A percentile compares a stretch with the other conserved stretches of the same genome.
These are phyloP conservation scores for Etheostoma spectabile DNA, from an alignment of 2,113 vertebrate genomes.

Conservation along the genomic window DNA sequence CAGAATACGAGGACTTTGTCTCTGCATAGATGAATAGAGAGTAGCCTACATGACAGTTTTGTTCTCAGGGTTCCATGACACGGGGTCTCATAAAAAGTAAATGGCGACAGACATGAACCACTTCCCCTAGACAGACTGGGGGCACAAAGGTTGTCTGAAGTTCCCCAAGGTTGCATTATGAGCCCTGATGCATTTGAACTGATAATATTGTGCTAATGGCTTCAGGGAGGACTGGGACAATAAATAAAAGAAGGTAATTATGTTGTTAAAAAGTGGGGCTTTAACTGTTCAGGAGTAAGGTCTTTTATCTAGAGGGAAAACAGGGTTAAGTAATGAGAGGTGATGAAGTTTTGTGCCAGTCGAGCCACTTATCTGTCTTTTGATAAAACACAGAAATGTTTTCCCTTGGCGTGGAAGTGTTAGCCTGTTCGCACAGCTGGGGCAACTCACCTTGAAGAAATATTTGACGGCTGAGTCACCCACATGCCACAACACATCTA, in stretches of 20 bases:
- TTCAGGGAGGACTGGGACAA: slow-evolving; percentile 59
- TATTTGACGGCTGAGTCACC: slow-evolving; percentile 61
- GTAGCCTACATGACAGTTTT: slow-evolving; percentile 46
- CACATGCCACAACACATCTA: slow-evolving; percentile 64
- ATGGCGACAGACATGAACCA: slow-evolving; percentile 57
- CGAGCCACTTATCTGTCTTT: neutral
- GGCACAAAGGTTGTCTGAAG: slow-evolving; percentile 44
- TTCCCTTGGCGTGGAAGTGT: slow-evolving; percentile 53
- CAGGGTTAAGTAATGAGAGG: slow-evolving; percentile 41
- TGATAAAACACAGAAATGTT: slow-evolving; percentile 69
- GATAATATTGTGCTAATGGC: slow-evolving; percentile 77
- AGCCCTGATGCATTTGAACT: slow-evolving; percentile 57
- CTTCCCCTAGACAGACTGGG: slow-evolving; percentile 30
- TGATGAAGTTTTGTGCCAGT: slow-evolving; percentile 45
- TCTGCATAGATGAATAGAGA: slow-evolving; percentile 51
- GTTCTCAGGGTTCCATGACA: slow-evolving; percentile 64
- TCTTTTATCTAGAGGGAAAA: slow-evolving; percentile 64
- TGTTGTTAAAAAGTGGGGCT: slow-evolving; percentile 39
- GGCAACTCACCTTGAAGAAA: slow-evolving; percentile 63
- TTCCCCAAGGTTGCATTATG: slow-evolving; percentile 47
- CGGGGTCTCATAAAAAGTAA: slow-evolving; percentile 55
- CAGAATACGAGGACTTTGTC: slow-evolving; percentile 52
- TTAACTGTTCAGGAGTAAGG: slow-evolving; percentile 1
- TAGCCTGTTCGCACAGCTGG: slow-evolving; percentile 74
- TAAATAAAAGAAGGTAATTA: slow-evolving; percentile 72